Evolutionary conservation across 1,140 invertebrate species (phyloP).

Genomic region (Aleiodes sp.): DNA sequence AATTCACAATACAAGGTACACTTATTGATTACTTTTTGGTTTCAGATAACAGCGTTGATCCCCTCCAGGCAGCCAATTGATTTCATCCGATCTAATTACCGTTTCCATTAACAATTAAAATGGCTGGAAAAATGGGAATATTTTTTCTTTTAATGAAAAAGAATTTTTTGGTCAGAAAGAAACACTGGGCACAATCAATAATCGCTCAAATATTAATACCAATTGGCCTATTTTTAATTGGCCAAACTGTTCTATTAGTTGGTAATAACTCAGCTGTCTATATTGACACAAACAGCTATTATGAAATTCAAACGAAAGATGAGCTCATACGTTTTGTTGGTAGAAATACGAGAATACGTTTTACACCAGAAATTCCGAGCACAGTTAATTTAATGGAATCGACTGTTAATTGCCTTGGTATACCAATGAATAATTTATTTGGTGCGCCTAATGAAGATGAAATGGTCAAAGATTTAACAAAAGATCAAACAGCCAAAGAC

Average conservation of each 20-base stretch:
- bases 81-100: too few relatives aligned
- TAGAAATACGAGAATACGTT: not conserved
- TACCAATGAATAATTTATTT: constrained; percentile 27
- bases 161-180: constrained; percentile 54
- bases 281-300: constrained; percentile 46
- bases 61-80: too few relatives aligned
- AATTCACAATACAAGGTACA: too few relatives aligned
- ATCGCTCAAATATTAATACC: constrained; percentile 57
- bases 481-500: constrained; percentile 36
- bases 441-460: constrained; percentile 53
- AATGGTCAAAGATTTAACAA: constrained; percentile 48
- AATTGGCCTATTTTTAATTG: constrained; percentile 51
- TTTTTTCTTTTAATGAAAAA: constrained; percentile 57
- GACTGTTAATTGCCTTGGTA: constrained; percentile 23
- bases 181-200: constrained; percentile 53
- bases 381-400: not conserved
- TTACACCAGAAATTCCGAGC: not conserved
- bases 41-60: too few relatives aligned
- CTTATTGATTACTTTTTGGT: too few relatives aligned
- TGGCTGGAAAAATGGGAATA: constrained; percentile 45
- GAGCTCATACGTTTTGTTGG: constrained; percentile 8
- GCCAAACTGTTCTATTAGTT: constrained; percentile 52
- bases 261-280: constrained; percentile 39
- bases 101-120: too few relatives aligned
- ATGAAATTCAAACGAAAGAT: constrained; percentile 40